phyloP scores from a whole-genome alignment of 30 jellyfish, hydroid and myxozoan species.

The Aurelia coerulea region DNA sequence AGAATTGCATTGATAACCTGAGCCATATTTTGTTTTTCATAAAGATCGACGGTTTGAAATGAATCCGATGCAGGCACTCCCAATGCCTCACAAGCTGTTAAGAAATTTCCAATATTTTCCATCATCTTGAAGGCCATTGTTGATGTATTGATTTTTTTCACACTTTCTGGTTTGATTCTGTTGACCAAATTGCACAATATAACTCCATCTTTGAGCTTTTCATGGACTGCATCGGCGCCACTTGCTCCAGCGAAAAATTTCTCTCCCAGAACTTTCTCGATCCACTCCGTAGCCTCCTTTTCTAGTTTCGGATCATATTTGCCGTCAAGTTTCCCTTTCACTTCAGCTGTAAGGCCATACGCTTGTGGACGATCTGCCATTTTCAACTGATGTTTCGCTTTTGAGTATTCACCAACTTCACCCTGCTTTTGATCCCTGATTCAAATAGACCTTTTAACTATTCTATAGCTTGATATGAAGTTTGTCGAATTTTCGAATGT shows the following conservation, averaged over 20 bases:
- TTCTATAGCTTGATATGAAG: too few species aligned
- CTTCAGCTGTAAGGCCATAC: conserved; percentile 33
- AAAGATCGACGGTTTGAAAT: conserved; percentile 92
- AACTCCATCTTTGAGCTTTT: neutral
- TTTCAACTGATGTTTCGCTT: neutral
- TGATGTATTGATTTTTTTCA: conserved; percentile 68
- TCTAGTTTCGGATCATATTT: conserved; percentile 21
- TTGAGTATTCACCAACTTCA: too few species aligned
- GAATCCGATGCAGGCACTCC: conserved; percentile 77
- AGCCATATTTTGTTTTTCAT: conserved; percentile 90
- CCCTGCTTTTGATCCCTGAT: too few species aligned
- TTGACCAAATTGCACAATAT: conserved; percentile 81
- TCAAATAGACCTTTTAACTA: too few species aligned
- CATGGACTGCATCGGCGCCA: too few species aligned
- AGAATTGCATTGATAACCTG: conserved; percentile 89
- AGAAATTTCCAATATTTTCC: conserved; percentile 88
- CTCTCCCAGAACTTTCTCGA: too few species aligned
- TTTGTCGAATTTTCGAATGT: too few species aligned
- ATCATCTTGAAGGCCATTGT: conserved; percentile 8
- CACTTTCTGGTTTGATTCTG: conserved; percentile 78
- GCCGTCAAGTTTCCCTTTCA: conserved; percentile 40
- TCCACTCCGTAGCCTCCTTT: too few species aligned
- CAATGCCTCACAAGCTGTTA: conserved; percentile 57
- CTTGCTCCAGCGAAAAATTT: too few species aligned
- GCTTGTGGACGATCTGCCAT: conserved; percentile 43